Evolutionary conservation across 2,797 vertebrate genomes (phyloP), one percentile per base, ranked within the genome.

Genomic region (Loris lydekkerianus): DNA sequence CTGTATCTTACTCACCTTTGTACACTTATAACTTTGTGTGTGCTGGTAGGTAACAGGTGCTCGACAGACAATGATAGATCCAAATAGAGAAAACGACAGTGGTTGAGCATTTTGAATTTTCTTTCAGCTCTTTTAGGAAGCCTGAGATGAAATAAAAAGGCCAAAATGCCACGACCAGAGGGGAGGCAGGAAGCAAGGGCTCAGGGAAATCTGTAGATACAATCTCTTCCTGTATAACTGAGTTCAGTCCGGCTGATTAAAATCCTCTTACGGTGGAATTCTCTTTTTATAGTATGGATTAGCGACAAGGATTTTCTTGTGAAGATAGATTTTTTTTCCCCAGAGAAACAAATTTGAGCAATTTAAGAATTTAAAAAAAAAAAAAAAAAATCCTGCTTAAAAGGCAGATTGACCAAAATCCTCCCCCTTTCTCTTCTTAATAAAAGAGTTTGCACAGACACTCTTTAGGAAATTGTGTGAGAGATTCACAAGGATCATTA

Each of bases 401-500:
- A 90, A 96, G 78, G 69, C 43, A 92, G 96, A 83, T 94, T 87
- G 91, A 93, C 60, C 53, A 72, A 92, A 86, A 83, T 85, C 61
- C 77, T 93, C 93, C 88, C 20, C 27, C 67, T 89, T 92, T 93
- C 89, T 97, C 56, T 95, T 96, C 80, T 92, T 96, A 96, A 93
- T 96, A 84, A 96, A 89, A 84, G 86, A 94, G 63, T 97, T 94
- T 94, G 96, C 96, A 88, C 81, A 86, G 93, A 97, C 75, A 94
- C 77, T 86, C 84, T 84, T 34, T 43, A 94, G 87, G 97, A 96
- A 94, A 40, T 75, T 21, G 37, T 78, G 31, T 87, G 81, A 56
- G 91, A 95, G 96, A 95, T 94, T 95, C 93, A 77, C 70, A 87
- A 89, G 95, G 95, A 96, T 95, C 96, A 90, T 94, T 94, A 95